These are phyloP conservation scores for Pseudomyrmex concolor DNA, from an alignment of 1,140 invertebrate species.

Conservation along the genomic window DNA sequence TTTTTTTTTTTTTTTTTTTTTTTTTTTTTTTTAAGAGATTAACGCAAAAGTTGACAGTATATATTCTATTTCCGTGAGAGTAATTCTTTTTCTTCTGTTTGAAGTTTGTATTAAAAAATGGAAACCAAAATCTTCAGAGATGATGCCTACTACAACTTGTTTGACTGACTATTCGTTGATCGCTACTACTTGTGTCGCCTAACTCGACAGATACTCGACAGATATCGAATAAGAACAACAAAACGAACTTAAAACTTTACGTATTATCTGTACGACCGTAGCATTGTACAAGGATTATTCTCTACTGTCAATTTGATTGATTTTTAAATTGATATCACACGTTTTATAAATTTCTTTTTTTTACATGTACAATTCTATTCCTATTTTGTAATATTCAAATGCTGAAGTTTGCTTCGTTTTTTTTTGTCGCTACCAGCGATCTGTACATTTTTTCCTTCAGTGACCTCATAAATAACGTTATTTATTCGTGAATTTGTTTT, in stretches of 20 bases:
- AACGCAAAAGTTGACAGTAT: constrained; percentile 28
- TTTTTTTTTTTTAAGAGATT: constrained; percentile 7
- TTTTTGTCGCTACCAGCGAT: constrained; percentile 6
- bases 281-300: too few relatives aligned
- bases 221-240: too few relatives aligned
- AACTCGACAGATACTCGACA: too few relatives aligned
- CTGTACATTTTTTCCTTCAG: background rate
- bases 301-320: too few relatives aligned
- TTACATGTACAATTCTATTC: background rate
- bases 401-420: constrained; percentile 36
- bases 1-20: background rate
- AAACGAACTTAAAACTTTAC: background rate
- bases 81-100: too few relatives aligned
- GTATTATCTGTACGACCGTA: too few relatives aligned
- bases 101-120: too few relatives aligned
- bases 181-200: too few relatives aligned
- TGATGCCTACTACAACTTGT: too few relatives aligned
- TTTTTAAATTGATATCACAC: too few relatives aligned
- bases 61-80: background rate
- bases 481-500: constrained; percentile 73
- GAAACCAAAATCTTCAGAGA: too few relatives aligned
- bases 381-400: constrained; percentile 18
- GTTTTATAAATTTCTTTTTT: background rate
- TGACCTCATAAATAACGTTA: constrained; percentile 71
- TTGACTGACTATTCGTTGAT: too few relatives aligned